phyloP scores from a whole-genome alignment of 2,113 vertebrate species.

The Nannospalax galili region DNA sequence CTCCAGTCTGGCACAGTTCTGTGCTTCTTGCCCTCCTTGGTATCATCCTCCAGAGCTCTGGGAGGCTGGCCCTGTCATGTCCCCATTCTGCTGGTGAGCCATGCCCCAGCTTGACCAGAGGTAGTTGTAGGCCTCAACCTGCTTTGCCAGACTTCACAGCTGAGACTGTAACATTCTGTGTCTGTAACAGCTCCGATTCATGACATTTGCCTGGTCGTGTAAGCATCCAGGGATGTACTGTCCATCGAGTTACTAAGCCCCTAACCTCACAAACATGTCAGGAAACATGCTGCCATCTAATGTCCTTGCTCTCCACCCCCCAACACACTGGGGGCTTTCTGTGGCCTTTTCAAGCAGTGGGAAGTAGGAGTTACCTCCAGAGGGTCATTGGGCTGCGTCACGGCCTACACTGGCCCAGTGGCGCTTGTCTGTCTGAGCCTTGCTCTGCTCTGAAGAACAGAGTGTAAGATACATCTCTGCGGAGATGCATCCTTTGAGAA shows the following conservation, averaged over 20 bases:
- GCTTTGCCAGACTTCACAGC: not conserved
- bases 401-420: not conserved
- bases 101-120: not conserved
- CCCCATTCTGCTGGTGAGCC: not conserved
- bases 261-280: no score
- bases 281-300: not conserved
- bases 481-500: not conserved
- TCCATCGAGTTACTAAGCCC: accelerated
- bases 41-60: not conserved
- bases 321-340: not conserved
- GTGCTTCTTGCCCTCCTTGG: accelerated
- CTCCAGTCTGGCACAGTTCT: no score
- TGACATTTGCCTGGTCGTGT: accelerated
- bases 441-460: not conserved
- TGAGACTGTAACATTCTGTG: not conserved
- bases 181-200: not conserved
- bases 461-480: accelerated
- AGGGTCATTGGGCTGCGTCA: no score
- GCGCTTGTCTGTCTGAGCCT: accelerated
- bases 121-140: not conserved
- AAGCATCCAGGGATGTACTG: not conserved
- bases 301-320: accelerated
- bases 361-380: not conserved
- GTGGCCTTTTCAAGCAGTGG: no score
- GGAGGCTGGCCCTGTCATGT: not conserved